Base-by-base conservation (phyloP, 2,797 vertebrate genomes). In the Rhadinocentrus ornatus region DNA sequence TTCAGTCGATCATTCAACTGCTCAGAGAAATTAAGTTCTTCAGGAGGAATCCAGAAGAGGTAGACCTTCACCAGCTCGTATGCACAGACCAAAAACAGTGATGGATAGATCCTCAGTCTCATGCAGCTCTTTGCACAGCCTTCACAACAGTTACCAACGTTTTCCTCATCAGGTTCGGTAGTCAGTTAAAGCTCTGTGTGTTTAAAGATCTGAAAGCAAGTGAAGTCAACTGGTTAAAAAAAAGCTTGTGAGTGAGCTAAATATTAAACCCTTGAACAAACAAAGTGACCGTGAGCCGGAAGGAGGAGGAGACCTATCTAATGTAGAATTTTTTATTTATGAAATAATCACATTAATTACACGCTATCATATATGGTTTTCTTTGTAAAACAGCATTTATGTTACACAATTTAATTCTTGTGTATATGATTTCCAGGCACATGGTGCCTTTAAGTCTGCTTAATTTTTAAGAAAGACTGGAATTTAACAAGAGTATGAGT, bases 261-360 rank as follows among this genome's bases (percentile, higher is more conserved):
- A 89, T 87, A 91, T 91, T 89, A 92, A 92, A 89, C 88, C 82
- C 4, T 3, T 82, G 59, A 77, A 84, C 86, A 92, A 92, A 93
- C 86, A 93, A 13, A 67, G 0, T 29, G 52, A 65, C 62, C 6
- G 18, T 76, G 63, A 64, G 77, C 73, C 71, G 68, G 35, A 80
- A 56, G 1, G 57, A 67, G 87, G 83, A 78, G 75, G 75, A 69
- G 58, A 72, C 63, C 0, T 15, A 6, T 8, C 1, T 48, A 16
- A 56, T 22, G 62, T 1, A 12, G 6, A 32, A 2, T 29, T 20
- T 46, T 29, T 55, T n/a, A 16, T 31, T 39, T 35, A n/a, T 53
- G 9, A 27, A 41, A 35, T 1, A 12, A 5, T 1, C 3, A 1
- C 6, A 67, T 35, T n/a, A 46, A 48, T 56, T 22, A 15, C 5